Conservation (phyloP, 2,888 invertebrate genomes). For the Agriopis marginaria region DNA sequence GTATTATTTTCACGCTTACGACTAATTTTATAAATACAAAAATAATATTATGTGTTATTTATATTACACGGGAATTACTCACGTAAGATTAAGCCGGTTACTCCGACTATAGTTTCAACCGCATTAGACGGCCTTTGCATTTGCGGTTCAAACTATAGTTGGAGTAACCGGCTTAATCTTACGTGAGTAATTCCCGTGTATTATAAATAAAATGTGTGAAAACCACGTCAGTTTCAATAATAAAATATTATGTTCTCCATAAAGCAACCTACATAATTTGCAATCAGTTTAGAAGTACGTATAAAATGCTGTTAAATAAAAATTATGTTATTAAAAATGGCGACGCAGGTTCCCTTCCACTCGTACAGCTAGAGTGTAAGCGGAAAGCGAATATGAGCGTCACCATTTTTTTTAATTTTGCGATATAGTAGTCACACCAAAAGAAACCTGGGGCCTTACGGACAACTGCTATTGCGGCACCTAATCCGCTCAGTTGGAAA, state of each 20-base stretch:
- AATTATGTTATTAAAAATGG: neutral
- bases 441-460: no score
- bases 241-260: slow-evolving; percentile 21
- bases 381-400: neutral
- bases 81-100: no score
- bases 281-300: neutral
- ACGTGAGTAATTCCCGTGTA: no score
- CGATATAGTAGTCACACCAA: neutral
- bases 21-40: slow-evolving; percentile 33
- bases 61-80: no score
- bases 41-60: slow-evolving; percentile 31
- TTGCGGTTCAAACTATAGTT: no score
- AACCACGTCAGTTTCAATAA: no score
- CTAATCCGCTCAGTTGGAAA: no score
- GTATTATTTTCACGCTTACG: slow-evolving; percentile 27
- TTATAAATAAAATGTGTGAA: no score
- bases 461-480: no score
- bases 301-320: neutral
- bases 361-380: neutral
- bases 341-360: neutral
- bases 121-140: no score
- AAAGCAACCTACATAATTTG: slow-evolving; percentile 7
- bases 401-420: neutral
- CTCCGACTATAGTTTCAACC: no score
- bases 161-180: no score